Base-by-base conservation (phyloP, 2,797 vertebrate genomes). In the Cetoscarus ocellatus region DNA sequence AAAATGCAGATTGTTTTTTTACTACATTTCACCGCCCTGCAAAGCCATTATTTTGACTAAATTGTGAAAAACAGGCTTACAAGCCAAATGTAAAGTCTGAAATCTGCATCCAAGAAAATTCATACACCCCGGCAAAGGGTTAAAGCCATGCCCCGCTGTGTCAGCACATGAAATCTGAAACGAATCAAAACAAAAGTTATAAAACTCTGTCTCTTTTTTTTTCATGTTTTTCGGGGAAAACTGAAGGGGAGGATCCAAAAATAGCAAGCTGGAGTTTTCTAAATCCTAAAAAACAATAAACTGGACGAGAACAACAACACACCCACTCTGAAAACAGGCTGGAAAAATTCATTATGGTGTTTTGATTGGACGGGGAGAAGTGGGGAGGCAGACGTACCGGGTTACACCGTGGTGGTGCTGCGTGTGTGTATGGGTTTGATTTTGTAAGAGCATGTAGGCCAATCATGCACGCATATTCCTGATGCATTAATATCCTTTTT, bases 201-300 rank as follows among this genome's bases (percentile, higher is more conserved):
- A 64, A 35, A 60, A 56, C 39, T 3, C 7, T 6, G 8, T 3
- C 4, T 43, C 48, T 36, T 13, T 11, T 10, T 13, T 10, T 59
- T 50, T 65, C 6, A 65, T 39, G 50, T 66, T 75, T 72, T 74
- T 39, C 38, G 17, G 50, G 61, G 48, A 82, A 83, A 82, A 71
- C 54, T 67, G 58, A 67, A 35, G 69, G 80, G 67, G 59, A 72
- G 54, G 62, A 66, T 68, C 66, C 54, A 59, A 49, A 70, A 81
- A 86, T 75, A 86, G 57, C 65, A 0, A 39, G 39, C 35, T 10
- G 0, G 78, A 75, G 55, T 79, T 73, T 75, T 75, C 48, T 62
- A 61, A 83, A 85, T 50, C 77, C 54, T 45, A 65, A 12, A 40
- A 56, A 79, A 80, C 73, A 88, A 86, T 75, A 81, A 85, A 79